Evolutionary conservation across 2,113 vertebrate genomes (phyloP), one percentile per base, ranked within the genome.

Genomic region (Brachyistius frenatus): DNA sequence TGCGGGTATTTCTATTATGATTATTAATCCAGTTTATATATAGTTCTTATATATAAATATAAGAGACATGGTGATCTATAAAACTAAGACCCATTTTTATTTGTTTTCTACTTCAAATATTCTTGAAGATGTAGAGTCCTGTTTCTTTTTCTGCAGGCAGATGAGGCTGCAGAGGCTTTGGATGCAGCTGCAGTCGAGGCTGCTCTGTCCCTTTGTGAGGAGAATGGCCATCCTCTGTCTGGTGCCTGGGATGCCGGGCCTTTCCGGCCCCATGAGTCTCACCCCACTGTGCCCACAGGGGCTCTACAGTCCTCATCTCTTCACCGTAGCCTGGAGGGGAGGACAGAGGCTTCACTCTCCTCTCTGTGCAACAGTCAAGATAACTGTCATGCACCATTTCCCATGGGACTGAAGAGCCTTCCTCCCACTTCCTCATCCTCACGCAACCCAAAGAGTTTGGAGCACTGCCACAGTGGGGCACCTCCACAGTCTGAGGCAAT

Each of bases 141-240:
- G 10, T 77, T 31, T 81, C 2, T 57, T 79, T 67, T 54, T 90
- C 87, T 66, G 49, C 93, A 98, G 97, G 96, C 95, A 30, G 96
- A 97, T 0, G 97, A 97, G 81, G 95, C 96, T 76, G 95, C 96
- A 39, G 97, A 98, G 89, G 97, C 97, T 37, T 86, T 98, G 91
- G 97, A 98, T 89, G 97, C 96, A 46, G 97, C 97, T 44, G 97
- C 96, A 35, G 97, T 98, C 30, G 97, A 98, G 90, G 97, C 97
- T 41, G 97, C 97, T 66, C 87, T 97, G 32, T 99, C 96, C 30
- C 96, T 98, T 88, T 98, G 97, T 1, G 97, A 98, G 91, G 97
- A 98, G 75, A 96, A 96, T 0, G 95, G 96, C 73, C 97, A 98
- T 77, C 90, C 94, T n/a, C 91, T 99, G 66, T 92, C 96, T 56